Evolutionary conservation across 35 echinoderm and acorn worm species (phyloP).

Genomic region (Apostichopus parvimensis): DNA sequence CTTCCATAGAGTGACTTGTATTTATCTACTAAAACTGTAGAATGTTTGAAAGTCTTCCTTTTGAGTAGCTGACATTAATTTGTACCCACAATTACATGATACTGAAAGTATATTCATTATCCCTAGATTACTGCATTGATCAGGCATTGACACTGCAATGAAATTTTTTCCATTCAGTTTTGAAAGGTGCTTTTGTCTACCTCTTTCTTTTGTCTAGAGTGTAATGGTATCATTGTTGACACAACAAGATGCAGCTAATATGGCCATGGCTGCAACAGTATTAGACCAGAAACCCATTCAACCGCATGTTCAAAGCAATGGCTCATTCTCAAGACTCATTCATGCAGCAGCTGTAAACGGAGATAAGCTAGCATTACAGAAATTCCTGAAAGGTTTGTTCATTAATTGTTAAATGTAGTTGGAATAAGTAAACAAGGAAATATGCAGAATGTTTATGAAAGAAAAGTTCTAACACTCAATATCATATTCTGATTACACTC

Average conservation of each 20-base stretch:
- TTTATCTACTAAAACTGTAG: too few species aligned
- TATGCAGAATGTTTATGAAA: too few species aligned
- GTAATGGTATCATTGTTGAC: neutral
- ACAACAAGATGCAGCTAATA: neutral
- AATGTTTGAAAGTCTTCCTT: too few species aligned
- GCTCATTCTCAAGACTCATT: slow-evolving; percentile 6
- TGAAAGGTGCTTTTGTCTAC: too few species aligned
- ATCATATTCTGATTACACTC: too few species aligned
- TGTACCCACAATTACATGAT: too few species aligned
- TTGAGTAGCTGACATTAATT: too few species aligned
- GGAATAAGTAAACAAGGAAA: too few species aligned
- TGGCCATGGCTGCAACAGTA: neutral
- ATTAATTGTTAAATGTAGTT: neutral
- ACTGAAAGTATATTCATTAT: neutral
- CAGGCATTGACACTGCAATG: neutral
- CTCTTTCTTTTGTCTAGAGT: too few species aligned
- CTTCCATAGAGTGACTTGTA: too few species aligned
- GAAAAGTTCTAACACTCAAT: too few species aligned
- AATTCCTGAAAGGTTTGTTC: slow-evolving; percentile 65
- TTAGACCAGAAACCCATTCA: neutral
- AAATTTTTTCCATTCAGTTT: too few species aligned
- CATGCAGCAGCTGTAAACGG: slow-evolving; percentile 91
- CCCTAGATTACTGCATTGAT: neutral
- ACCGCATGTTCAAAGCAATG: neutral
- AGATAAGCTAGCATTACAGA: slow-evolving; percentile 74